Evolutionary conservation across 2,797 vertebrate species (phyloP), one percentile per base, ranked within the genome.

Genomic region (Paramormyrops hopkinsi): DNA sequence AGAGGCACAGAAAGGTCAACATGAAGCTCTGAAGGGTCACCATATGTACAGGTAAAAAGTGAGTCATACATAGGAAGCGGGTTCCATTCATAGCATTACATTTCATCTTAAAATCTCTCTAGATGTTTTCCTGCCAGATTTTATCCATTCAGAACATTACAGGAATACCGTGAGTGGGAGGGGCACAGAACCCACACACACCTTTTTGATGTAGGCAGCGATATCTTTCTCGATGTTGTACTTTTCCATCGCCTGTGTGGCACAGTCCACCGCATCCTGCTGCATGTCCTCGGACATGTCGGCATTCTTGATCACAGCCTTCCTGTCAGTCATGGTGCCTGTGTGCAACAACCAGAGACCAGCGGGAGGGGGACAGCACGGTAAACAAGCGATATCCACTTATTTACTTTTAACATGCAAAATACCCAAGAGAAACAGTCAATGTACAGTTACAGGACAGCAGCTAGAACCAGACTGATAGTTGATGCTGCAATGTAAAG

Each of bases 201-300:
- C 98, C 97, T 99, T 99, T 95, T 99, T 99, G 92, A 99, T 98
- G 93, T 97, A 99, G 1, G 98, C 98, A 83, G 98, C 98, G 48
- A 99, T 99, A 94, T 99, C 98, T 94, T 99, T 99, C 94, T 99
- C 98, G 89, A 99, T 99, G 94, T 99, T 99, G 95, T 98, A 99
- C 94, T 99, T 99, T 92, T 99, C 98, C 98, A 99, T 98, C 1
- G 98, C 98, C 94, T 99, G 98, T 22, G 97, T 99, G 92, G 98
- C 98, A 93, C 97, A 99, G 95, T 99, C 98, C 90, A 99, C 98
- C 0, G 98, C 98, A 90, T 99, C 98, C 93, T 99, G 98, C 96
- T 99, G 98, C 98, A 99, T 99, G 95, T 99, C 98, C 94, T 99
- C 98, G 2, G 98, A 97, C 98, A 99, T 99, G 95, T 99, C 98